Conservation (phyloP, 2,797 vertebrate species). For the Octomys mimax region DNA sequence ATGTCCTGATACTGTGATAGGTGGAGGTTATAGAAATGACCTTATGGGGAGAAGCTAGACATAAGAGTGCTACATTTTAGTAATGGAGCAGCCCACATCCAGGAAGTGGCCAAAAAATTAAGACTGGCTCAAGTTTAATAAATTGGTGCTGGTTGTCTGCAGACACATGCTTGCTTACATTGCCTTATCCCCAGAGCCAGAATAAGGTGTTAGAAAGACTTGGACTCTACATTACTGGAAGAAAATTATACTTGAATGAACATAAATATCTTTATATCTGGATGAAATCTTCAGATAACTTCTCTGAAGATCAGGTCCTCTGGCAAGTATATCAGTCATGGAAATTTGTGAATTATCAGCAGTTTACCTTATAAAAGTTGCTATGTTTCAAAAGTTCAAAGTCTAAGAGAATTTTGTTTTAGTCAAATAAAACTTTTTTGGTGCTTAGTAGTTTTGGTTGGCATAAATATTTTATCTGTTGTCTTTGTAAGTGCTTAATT, state of each 20-base stretch:
- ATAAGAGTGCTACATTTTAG: conserved; percentile 22
- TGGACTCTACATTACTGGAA: neutral
- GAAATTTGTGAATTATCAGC: conserved; percentile 54
- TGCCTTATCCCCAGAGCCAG: conserved; percentile 48
- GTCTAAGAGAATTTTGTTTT: conserved; percentile 82
- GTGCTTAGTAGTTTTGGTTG: conserved; percentile 57
- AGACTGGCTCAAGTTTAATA: conserved; percentile 9
- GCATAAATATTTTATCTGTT: conserved; percentile 57
- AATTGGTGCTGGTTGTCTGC: conserved; percentile 34
- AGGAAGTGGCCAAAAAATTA: conserved; percentile 31
- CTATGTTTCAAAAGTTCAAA: conserved; percentile 82
- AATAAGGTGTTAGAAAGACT: conserved; percentile 7
- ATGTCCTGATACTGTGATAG: conserved; percentile 15
- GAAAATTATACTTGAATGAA: neutral
- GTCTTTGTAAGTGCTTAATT: conserved; percentile 60
- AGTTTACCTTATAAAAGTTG: conserved; percentile 55
- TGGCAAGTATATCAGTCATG: conserved; percentile 29
- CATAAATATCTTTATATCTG: neutral
- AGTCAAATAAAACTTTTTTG: conserved; percentile 77
- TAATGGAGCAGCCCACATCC: neutral
- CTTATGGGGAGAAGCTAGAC: neutral
- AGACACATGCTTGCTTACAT: conserved; percentile 46
- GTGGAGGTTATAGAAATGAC: conserved; percentile 35
- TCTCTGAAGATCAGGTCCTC: conserved; percentile 48
- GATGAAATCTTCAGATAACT: conserved; percentile 41